These are phyloP conservation scores for Lutraria rhynchaena DNA, from an alignment of 1,140 invertebrate genomes.

Conservation along the genomic window DNA sequence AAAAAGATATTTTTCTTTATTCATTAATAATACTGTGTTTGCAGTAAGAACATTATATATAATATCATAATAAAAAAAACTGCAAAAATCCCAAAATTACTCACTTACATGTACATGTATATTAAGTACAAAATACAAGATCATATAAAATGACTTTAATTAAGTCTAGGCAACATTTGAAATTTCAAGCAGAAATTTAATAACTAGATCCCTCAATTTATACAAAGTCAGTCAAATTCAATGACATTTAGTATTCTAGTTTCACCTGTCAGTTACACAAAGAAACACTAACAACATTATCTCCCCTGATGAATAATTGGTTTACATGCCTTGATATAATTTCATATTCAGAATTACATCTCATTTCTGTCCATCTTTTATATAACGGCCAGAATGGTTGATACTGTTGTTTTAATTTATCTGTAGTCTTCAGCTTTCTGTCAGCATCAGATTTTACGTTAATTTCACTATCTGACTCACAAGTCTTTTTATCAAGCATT, in stretches of 20 bases:
- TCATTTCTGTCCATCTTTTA: slow-evolving; percentile 59
- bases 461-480: slow-evolving; percentile 11
- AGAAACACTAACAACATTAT: slow-evolving; percentile 87
- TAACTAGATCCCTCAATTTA: not conserved
- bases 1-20: no score
- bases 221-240: not conserved
- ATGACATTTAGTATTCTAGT: no score
- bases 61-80: no score
- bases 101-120: no score
- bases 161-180: no score
- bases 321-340: slow-evolving; percentile 85
- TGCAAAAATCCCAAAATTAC: no score
- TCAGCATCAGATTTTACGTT: not conserved
- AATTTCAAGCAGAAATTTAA: not conserved
- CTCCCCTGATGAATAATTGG: slow-evolving; percentile 92
- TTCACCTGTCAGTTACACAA: slow-evolving; percentile 55
- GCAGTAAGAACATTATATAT: no score
- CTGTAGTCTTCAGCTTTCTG: not conserved
- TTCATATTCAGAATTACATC: slow-evolving; percentile 54
- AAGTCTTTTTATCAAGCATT: not conserved
- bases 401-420: slow-evolving; percentile 13
- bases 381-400: slow-evolving; percentile 50
- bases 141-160: no score
- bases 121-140: no score
- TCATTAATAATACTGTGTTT: no score